Evolutionary conservation across 2,797 vertebrate genomes (phyloP).

Genomic region (Choloepus didactylus): DNA sequence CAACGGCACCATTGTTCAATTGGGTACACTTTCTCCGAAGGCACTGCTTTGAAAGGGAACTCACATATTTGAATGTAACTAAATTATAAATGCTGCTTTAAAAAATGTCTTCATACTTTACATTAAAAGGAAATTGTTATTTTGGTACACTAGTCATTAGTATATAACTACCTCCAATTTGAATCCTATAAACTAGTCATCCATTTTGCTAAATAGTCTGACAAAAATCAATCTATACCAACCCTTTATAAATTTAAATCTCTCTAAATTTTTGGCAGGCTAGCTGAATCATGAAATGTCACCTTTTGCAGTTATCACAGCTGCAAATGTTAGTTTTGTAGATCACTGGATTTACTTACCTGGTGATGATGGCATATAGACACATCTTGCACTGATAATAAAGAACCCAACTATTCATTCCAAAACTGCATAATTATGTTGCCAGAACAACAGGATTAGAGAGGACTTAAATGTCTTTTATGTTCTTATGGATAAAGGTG

Average conservation of each 20-base stretch:
- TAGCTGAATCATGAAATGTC: conserved; percentile 61
- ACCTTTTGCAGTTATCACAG: conserved; percentile 30
- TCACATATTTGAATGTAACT: neutral
- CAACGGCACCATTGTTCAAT: neutral
- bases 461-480: neutral
- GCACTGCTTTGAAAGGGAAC: neutral
- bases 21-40: conserved; percentile 2
- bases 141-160: neutral
- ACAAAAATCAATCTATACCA: conserved; percentile 7
- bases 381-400: neutral
- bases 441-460: neutral
- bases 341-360: neutral
- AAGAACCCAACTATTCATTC: conserved; percentile 22
- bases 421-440: conserved; percentile 1
- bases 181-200: neutral
- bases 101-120: neutral
- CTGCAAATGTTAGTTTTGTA: conserved; percentile 50
- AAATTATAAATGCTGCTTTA: conserved; percentile 31
- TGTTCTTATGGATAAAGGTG: neutral
- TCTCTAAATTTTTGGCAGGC: conserved; percentile 17
- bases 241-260: conserved; percentile 9
- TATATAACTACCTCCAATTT: neutral
- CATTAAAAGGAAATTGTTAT: neutral
- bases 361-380: neutral
- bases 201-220: neutral